Evolutionary conservation across 2,797 vertebrate species (phyloP).

Genomic region (Gallirallus australis): DNA sequence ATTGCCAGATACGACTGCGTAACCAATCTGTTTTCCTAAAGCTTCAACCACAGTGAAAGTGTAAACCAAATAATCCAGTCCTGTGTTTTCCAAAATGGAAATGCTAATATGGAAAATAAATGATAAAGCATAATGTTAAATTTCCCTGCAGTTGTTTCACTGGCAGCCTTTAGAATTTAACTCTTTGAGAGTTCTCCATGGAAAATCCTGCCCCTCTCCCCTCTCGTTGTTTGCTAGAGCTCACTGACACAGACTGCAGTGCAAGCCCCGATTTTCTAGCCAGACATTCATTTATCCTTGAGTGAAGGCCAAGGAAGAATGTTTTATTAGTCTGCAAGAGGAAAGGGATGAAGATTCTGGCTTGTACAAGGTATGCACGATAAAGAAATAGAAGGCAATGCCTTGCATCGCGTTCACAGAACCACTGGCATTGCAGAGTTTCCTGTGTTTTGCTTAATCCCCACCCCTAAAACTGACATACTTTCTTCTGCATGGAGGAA

Average conservation of each 20-base stretch:
- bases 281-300: not conserved
- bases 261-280: not conserved
- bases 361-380: not conserved
- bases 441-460: not conserved
- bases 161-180: not conserved
- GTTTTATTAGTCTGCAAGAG: not conserved
- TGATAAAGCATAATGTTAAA: not conserved
- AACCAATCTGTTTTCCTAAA: not conserved
- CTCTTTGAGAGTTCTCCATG: not conserved
- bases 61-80: conserved; percentile 46
- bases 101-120: conserved; percentile 30
- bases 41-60: conserved; percentile 16
- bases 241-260: not conserved
- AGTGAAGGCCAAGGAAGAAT: not conserved
- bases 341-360: not conserved
- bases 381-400: not conserved
- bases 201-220: not conserved
- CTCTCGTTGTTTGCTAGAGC: not conserved
- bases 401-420: not conserved
- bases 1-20: conserved; percentile 65
- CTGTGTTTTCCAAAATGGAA: conserved; percentile 22
- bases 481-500: not conserved
- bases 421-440: not conserved
- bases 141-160: not conserved
- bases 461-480: too few relatives aligned